A percentile compares a stretch with the other conserved stretches of the same genome.
These are phyloP conservation scores for Ceratina calcarata DNA, from an alignment of 1,140 invertebrate genomes.

Conservation along the genomic window DNA sequence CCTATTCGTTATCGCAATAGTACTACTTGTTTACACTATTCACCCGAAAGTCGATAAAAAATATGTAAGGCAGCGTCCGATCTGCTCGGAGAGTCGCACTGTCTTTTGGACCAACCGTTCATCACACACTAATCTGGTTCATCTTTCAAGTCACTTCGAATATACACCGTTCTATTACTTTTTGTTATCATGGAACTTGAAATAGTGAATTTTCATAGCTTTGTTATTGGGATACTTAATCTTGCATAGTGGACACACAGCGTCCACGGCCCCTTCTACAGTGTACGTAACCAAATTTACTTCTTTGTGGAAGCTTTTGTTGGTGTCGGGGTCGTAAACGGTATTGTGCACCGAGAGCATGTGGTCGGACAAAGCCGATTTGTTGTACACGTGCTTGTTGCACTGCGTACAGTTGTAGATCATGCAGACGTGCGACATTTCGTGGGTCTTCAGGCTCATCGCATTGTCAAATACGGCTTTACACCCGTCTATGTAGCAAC, in stretches of 20 bases:
- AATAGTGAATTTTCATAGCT: conserved; percentile 77
- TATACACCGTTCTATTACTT: conserved; percentile 6
- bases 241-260: conserved; percentile 73
- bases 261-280: conserved; percentile 67
- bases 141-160: background rate
- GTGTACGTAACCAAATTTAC: conserved; percentile 68
- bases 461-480: conserved; percentile 62
- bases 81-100: background rate
- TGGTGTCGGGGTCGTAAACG: conserved; percentile 56
- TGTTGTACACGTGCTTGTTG: conserved; percentile 71
- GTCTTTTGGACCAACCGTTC: background rate
- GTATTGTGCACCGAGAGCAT: conserved; percentile 70
- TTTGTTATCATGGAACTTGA: conserved; percentile 72
- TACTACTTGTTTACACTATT: conserved; percentile 42
- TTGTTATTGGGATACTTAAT: conserved; percentile 77
- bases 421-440: conserved; percentile 64
- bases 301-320: conserved; percentile 68
- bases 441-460: conserved; percentile 58
- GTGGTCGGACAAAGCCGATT: conserved; percentile 67
- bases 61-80: background rate
- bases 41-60: background rate
- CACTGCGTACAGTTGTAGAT: conserved; percentile 74
- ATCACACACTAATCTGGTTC: background rate
- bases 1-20: conserved; percentile 6
- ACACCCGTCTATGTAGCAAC: conserved; percentile 61